These are phyloP conservation scores for Neoarius graeffei DNA, from an alignment of 2,113 vertebrate species.

Conservation along the genomic window DNA sequence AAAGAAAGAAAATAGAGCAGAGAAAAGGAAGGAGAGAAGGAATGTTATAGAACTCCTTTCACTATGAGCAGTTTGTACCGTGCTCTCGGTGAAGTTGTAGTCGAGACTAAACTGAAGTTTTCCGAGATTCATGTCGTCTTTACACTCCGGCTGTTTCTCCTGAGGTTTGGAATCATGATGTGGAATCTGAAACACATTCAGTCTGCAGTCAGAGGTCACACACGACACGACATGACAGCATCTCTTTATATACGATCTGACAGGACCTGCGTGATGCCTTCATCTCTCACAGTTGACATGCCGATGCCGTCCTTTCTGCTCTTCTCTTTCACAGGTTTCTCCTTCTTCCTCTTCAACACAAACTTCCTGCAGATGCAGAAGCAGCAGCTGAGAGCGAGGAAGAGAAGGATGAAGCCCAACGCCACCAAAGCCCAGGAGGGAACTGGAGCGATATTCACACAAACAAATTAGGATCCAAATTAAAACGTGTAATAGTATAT, in stretches of 20 bases:
- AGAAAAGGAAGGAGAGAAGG: background rate
- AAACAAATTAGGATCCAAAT: background rate
- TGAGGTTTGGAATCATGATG: slow-evolving; percentile 86
- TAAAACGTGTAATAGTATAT: background rate
- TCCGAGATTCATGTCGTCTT: slow-evolving; percentile 88
- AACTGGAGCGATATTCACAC: slow-evolving; percentile 57
- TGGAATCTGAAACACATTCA: slow-evolving; percentile 70
- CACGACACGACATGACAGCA: background rate
- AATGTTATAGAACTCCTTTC: no score
- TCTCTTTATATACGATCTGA: background rate
- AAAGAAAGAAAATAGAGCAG: background rate
- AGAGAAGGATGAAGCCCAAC: slow-evolving; percentile 78
- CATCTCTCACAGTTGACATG: slow-evolving; percentile 91
- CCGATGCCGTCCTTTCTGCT: slow-evolving; percentile 83
- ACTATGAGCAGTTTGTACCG: slow-evolving; percentile 68
- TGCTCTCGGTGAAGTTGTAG: slow-evolving; percentile 94
- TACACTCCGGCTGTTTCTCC: slow-evolving; percentile 83
- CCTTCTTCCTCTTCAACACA: slow-evolving; percentile 86
- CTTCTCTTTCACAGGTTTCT: slow-evolving; percentile 82
- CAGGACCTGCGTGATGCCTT: slow-evolving; percentile 84
- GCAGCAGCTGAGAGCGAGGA: slow-evolving; percentile 83
- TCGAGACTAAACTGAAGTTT: slow-evolving; percentile 92
- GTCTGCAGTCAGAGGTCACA: slow-evolving; percentile 47
- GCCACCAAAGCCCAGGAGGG: slow-evolving; percentile 64
- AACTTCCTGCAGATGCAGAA: slow-evolving; percentile 93